A percentile compares a stretch with the other conserved stretches of the same genome.
Conservation (phyloP, 1,140 invertebrate genomes). For the Pogonus chalceus region DNA sequence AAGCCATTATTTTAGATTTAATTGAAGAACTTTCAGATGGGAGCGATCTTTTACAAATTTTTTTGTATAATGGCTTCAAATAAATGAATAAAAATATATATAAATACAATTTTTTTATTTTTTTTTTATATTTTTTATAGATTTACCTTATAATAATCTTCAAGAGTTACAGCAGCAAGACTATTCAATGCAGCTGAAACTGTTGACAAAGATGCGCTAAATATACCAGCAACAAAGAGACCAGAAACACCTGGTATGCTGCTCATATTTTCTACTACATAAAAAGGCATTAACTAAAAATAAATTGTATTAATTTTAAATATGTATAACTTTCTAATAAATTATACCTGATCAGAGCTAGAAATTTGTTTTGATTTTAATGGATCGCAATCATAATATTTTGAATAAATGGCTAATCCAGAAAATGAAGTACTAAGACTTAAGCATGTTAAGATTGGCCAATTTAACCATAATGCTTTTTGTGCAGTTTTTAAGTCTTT, state of each 20-base stretch:
- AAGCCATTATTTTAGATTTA: conserved; percentile 50
- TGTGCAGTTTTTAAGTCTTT: conserved; percentile 55
- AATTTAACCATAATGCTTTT: conserved; percentile 53
- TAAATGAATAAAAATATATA: conserved; percentile 14
- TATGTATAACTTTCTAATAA: background rate
- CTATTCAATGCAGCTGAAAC: conserved; percentile 79
- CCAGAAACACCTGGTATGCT: conserved; percentile 61
- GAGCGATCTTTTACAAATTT: conserved; percentile 21
- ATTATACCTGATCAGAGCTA: conserved; percentile 37
- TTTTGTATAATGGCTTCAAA: conserved; percentile 32
- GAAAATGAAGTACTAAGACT: conserved; percentile 63
- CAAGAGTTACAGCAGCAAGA: conserved; percentile 74
- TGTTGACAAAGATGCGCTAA: conserved; percentile 75
- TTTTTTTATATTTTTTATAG: background rate
- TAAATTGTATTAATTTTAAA: background rate
- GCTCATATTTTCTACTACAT: conserved; percentile 65
- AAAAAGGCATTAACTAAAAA: conserved; percentile 56
- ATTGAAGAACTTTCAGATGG: conserved; percentile 30
- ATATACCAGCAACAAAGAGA: conserved; percentile 73
- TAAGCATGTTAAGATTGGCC: conserved; percentile 56
- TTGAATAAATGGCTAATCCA: conserved; percentile 68
- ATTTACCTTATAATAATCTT: conserved; percentile 61
- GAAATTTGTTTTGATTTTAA: conserved; percentile 41
- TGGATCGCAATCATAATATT: conserved; percentile 69
- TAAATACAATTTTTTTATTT: background rate